Evolutionary conservation across 2,888 invertebrate species (phyloP).

Genomic region (Phyto melanocephala): DNA sequence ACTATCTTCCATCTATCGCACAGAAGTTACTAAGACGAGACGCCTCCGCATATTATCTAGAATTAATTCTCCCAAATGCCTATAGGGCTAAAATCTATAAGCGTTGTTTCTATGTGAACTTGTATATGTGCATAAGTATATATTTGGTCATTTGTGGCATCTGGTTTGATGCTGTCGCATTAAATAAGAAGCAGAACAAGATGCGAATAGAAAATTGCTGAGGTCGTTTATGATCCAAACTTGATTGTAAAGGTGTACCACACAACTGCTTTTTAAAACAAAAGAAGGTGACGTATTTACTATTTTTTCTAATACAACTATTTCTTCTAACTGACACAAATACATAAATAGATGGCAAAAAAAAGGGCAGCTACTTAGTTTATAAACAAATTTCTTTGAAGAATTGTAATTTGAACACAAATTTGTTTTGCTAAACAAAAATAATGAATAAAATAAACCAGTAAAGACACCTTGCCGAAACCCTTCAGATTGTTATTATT

Average conservation of each 20-base stretch:
- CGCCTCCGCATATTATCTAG: no score
- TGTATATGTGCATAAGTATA: not conserved
- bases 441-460: constrained; percentile 4
- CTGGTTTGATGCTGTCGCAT: constrained; percentile 57
- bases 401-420: not conserved
- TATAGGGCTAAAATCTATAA: no score
- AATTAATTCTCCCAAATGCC: no score
- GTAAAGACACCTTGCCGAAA: not conserved
- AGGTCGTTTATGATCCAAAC: constrained; percentile 60
- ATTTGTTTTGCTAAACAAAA: not conserved
- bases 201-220: constrained; percentile 56
- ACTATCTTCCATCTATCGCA: no score
- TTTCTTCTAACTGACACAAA: not conserved
- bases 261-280: constrained; percentile 14
- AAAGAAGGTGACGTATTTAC: not conserved
- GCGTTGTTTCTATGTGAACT: no score
- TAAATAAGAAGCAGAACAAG: constrained; percentile 42
- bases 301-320: not conserved
- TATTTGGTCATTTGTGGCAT: constrained; percentile 62
- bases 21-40: no score
- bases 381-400: not conserved
- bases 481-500: constrained; percentile 2
- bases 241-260: constrained; percentile 58
- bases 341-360: not conserved
- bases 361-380: not conserved